Evolutionary conservation across 1,140 invertebrate genomes (phyloP), one percentile per base, ranked within the genome.

Genomic region (Metaphire vulgaris): DNA sequence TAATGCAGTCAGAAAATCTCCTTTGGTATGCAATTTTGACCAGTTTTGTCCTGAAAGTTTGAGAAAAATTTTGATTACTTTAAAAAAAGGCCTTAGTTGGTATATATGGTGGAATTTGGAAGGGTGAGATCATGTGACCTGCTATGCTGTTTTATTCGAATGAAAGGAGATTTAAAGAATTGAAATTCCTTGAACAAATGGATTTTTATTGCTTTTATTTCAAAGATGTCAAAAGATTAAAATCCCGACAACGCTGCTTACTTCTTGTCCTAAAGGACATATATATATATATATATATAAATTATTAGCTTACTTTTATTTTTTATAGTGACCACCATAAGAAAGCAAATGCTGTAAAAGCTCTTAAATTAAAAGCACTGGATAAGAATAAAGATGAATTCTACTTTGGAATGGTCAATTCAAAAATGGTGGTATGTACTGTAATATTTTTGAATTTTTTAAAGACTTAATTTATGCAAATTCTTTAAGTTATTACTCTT

Each of bases 381-480:
- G 92, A 97, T 81, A 93, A 91, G 84, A 99, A 99, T 90, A 95
- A 95, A 0, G 96, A 99, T 91, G 97, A 99, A 87, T 99, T 98
- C 87, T 93, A 97, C 84, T 96, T 94, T 86, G 96, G 98, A 81
- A 99, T 99, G 97, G 91, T 97, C 56, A 96, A 95, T 83, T 95
- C 95, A 0, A 90, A 92, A 87, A 87, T 94, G 1, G 87, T 91
- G 81, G 89, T 89, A 84, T 80, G 79, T n/a, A 56, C 34, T 1
- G 2, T 6, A 33, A 41, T 76, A 71, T 34, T 14, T 69, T 30
- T n/a, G 12, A n/a, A 65, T 65, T n/a, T n/a, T 69, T 69, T 56
- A 56, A 56, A 56, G n/a, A n/a, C n/a, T n/a, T n/a, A 56, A 56
- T 56, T 56, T 56, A 6, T 56, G 41, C 41, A 56, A 56, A 56